Base-by-base conservation (phyloP, 1,140 invertebrate species). In the Calycopis cecrops region DNA sequence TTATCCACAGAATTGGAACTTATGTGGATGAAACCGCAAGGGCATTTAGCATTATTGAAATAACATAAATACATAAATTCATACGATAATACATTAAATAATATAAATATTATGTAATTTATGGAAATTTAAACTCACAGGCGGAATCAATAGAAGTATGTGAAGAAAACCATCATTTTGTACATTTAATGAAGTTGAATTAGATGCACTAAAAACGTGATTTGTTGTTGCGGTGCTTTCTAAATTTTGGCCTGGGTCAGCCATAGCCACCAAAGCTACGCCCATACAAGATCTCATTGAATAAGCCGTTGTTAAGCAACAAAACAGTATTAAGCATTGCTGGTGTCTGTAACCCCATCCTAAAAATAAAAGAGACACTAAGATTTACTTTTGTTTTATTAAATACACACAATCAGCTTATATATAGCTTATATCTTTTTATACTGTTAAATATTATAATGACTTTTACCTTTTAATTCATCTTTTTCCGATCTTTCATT, bases 261-360 rank as follows among this genome's bases (percentile, higher is more conserved):
- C 73, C 93, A 94, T 94, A 0, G 92, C 93, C 0, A 94, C 92
- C 18, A 94, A 88, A 1, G 91, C 91, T 1, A 94, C 92, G 1
- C 92, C 93, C 69, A 94, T 90, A 57, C 92, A 91, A 0, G 92
- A 89, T 57, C 93, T 82, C 63, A 92, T 90, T 7, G 90, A 91
- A 63, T 93, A 94, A 1, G 91, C 92, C 35, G 90, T 89, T n/a
- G 90, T 85, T 50, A 93, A 87, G 10, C 91, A 88, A 9, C 91
- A 62, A 58, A 93, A 93, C 28, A 94, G 63, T 8, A 94, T 72
- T 0, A 93, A 49, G 1, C 90, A 88, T 74, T 94, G 93, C 47
- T 90, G 70, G 68, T 95, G 93, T 35, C 93, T 87, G 53, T 69
- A 68, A 1, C 81, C 81, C 69, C 67, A 85, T 48, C 53, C 64